Percentiles rank a stretch among this genome's conserved stretches.
phyloP scores from a whole-genome alignment of 1,140 invertebrate species.

The Choristoneura fumiferana region DNA sequence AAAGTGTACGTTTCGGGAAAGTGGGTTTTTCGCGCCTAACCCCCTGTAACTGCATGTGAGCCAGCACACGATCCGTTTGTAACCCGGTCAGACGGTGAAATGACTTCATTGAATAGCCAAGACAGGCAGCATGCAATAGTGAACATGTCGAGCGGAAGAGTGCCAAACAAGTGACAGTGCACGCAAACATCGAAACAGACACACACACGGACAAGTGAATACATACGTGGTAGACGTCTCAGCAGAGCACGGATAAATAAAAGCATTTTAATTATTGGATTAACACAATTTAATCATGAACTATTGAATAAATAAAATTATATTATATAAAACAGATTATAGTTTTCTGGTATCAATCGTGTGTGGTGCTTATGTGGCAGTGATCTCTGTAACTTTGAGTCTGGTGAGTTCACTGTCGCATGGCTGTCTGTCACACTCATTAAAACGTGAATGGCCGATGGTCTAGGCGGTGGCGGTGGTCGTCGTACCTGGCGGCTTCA shows the following conservation, averaged over 20 bases:
- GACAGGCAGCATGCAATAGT: slow-evolving; percentile 69
- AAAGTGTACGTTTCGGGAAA: too few species aligned
- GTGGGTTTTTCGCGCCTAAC: too few species aligned
- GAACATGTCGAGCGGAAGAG: slow-evolving; percentile 50
- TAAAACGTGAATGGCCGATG: slow-evolving; percentile 66
- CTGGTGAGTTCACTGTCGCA: slow-evolving; percentile 63
- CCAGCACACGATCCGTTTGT: too few species aligned
- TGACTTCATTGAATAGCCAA: slow-evolving; percentile 18
- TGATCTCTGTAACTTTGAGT: slow-evolving; percentile 56
- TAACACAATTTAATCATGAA: slow-evolving; percentile 78
- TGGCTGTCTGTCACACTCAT: slow-evolving; percentile 66
- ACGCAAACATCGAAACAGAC: slow-evolving; percentile 76
- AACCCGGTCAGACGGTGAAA: not conserved
- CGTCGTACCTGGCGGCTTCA: slow-evolving; percentile 71
- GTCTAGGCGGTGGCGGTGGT: slow-evolving; percentile 64
- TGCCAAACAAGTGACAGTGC: slow-evolving; percentile 69
- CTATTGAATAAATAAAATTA: slow-evolving; percentile 71
- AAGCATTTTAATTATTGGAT: slow-evolving; percentile 76
- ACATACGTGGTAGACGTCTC: slow-evolving; percentile 77
- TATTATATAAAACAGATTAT: slow-evolving; percentile 76
- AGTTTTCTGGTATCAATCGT: slow-evolving; percentile 70
- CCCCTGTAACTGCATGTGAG: too few species aligned
- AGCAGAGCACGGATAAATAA: slow-evolving; percentile 77
- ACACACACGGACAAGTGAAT: slow-evolving; percentile 75
- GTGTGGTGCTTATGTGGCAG: slow-evolving; percentile 71